Conservation (phyloP, 2,113 vertebrate genomes). For the Bambusicola thoracicus region DNA sequence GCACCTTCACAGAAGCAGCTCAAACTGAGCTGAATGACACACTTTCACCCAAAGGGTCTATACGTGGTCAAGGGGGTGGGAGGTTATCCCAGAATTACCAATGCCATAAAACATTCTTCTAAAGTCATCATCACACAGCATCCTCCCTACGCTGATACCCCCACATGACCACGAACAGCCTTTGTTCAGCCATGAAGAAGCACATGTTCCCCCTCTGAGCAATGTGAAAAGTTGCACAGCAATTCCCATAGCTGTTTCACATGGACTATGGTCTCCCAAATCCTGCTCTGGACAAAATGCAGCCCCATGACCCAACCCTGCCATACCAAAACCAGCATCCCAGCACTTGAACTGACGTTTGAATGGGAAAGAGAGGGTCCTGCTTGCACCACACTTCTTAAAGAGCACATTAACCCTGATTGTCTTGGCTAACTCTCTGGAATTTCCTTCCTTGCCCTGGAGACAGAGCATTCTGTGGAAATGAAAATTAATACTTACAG, state of each 20-base stretch:
- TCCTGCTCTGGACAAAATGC: neutral
- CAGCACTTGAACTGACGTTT: conserved; percentile 10
- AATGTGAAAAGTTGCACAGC: neutral
- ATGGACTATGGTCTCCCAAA: neutral
- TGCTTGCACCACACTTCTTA: conserved; percentile 51
- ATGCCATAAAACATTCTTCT: neutral
- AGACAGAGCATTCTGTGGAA: conserved; percentile 68
- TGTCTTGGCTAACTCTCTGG: conserved; percentile 73
- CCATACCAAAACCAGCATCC: neutral
- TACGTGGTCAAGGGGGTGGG: rapidly evolving
- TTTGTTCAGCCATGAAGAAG: neutral
- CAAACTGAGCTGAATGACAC: neutral
- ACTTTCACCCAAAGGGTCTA: neutral
- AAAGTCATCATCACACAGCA: neutral
- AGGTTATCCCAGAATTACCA: neutral
- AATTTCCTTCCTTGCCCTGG: conserved; percentile 75
- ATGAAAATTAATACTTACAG: conserved; percentile 76
- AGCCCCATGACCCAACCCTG: neutral
- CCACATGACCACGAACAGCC: rapidly evolving
- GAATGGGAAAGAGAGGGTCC: conserved; percentile 31
- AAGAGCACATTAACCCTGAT: conserved; percentile 69
- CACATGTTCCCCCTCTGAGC: neutral
- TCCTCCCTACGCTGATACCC: neutral
- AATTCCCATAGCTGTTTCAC: neutral
- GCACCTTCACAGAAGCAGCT: neutral